A percentile compares a stretch with the other conserved stretches of the same genome.
Conservation (phyloP, 2,113 vertebrate species). For the Cathartes aura region DNA sequence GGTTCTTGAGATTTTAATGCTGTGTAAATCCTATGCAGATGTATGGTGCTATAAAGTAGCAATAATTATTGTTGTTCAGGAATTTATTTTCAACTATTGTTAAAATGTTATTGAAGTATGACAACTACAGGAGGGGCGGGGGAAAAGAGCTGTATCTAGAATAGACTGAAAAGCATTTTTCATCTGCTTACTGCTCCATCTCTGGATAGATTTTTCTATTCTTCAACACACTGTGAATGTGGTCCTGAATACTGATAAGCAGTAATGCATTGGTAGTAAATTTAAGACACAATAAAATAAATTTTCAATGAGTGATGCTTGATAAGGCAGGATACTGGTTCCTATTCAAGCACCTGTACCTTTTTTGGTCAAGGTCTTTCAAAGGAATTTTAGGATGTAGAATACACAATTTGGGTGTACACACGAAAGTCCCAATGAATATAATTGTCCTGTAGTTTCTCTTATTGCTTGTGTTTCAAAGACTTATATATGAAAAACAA, state of each 20-base stretch:
- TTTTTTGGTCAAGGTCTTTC: background rate
- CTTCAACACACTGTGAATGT: background rate
- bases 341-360: background rate
- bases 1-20: background rate
- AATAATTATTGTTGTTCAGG: background rate
- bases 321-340: background rate
- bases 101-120: background rate
- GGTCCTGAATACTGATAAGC: background rate
- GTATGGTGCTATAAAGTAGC: background rate
- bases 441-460: background rate
- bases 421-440: background rate
- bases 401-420: background rate
- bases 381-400: background rate
- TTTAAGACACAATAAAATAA: background rate
- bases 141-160: background rate
- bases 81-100: background rate
- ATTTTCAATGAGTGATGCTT: background rate
- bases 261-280: background rate
- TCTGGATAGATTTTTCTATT: background rate
- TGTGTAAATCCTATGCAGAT: background rate
- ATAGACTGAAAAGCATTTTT: background rate
- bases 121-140: background rate
- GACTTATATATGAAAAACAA: background rate
- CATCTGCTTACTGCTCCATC: background rate
- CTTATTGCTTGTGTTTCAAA: background rate